phyloP scores from a whole-genome alignment of 2,888 invertebrate genomes.

The Nomada flava region DNA sequence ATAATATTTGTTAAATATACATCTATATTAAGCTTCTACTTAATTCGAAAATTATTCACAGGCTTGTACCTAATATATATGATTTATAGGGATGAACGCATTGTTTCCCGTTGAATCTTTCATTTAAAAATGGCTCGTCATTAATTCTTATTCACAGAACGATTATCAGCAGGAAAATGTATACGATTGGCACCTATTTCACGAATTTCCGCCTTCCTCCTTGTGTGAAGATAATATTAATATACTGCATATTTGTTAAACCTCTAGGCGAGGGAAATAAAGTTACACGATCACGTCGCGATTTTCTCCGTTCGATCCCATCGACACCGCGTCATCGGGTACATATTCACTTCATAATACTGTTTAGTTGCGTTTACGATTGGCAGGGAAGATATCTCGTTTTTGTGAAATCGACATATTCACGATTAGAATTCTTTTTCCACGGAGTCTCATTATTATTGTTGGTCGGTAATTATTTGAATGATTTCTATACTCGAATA shows the following conservation, averaged over 20 bases:
- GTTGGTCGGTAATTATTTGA: not conserved
- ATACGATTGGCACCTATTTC: slow-evolving; percentile 54
- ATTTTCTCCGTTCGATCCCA: slow-evolving; percentile 65
- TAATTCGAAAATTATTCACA: too few relatives aligned
- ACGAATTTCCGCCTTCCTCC: not conserved
- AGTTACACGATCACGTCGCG: slow-evolving; percentile 63
- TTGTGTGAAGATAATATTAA: not conserved
- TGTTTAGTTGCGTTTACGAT: slow-evolving; percentile 41
- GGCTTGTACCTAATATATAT: too few relatives aligned
- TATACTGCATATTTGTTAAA: not conserved
- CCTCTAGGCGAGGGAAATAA: slow-evolving; percentile 32
- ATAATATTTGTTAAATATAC: too few relatives aligned
- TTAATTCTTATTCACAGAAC: not conserved
- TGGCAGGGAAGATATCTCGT: slow-evolving; percentile 49
- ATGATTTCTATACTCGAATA: not conserved
- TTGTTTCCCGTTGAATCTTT: not conserved
- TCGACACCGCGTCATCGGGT: slow-evolving; percentile 23
- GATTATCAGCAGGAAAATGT: slow-evolving; percentile 14
- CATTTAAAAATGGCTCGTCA: not conserved
- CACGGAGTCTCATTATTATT: not conserved
- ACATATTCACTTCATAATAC: slow-evolving; percentile 43
- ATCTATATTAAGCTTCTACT: too few relatives aligned
- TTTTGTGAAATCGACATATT: not conserved
- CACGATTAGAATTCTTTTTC: not conserved
- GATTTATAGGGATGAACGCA: too few relatives aligned